Percentiles rank a stretch among this genome's conserved stretches.
These are phyloP conservation scores for Sarcophaga bullata DNA, from an alignment of 1,140 invertebrate species.

Conservation along the genomic window DNA sequence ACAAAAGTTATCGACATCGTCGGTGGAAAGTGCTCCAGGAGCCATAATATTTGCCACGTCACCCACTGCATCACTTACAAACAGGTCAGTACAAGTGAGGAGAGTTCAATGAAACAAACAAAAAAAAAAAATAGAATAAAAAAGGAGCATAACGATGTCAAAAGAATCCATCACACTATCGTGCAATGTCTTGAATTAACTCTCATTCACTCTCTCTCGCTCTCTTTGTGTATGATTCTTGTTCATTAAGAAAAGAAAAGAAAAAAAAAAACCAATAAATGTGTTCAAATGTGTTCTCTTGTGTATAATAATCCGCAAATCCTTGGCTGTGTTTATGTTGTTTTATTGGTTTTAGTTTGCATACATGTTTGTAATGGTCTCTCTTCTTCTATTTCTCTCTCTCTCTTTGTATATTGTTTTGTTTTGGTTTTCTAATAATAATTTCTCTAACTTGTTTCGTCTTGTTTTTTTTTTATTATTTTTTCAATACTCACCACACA, in stretches of 20 bases:
- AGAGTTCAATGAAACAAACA: background rate
- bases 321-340: background rate
- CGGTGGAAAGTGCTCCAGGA: slow-evolving; percentile 39
- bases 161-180: background rate
- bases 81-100: slow-evolving; percentile 44
- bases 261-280: background rate
- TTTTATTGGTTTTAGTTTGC: background rate
- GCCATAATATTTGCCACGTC: slow-evolving; percentile 35
- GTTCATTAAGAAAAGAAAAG: background rate
- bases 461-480: background rate
- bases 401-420: slow-evolving; percentile 4
- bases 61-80: slow-evolving; percentile 33
- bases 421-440: background rate
- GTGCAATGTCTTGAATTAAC: slow-evolving; percentile 2
- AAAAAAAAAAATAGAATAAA: too few relatives aligned
- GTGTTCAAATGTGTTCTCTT: background rate
- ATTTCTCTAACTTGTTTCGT: too few relatives aligned
- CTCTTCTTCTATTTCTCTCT: slow-evolving; percentile 18
- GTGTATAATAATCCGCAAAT: background rate
- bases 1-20: slow-evolving; percentile 22
- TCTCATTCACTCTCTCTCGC: slow-evolving; percentile 9
- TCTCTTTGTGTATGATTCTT: background rate
- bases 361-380: background rate
- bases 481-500: background rate
- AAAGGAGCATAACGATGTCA: background rate